phyloP scores from a whole-genome alignment of 2,797 vertebrate genomes.

The Podarcis lilfordi region DNA sequence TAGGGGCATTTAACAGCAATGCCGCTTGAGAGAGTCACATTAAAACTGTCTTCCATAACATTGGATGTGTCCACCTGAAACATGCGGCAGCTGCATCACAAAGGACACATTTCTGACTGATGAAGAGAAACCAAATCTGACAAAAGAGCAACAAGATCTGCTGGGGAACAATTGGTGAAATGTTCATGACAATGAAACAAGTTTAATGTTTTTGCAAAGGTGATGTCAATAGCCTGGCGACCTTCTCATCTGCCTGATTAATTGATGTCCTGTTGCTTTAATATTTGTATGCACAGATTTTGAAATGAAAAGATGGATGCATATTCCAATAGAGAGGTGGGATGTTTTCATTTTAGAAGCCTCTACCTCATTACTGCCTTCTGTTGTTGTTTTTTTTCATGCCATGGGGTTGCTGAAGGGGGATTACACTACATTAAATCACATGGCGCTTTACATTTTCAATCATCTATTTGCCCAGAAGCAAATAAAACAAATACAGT shows the following conservation, averaged over 20 bases:
- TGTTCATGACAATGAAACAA: neutral
- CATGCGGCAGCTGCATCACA: neutral
- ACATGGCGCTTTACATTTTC: neutral
- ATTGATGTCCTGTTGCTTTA: slow-evolving; percentile 1
- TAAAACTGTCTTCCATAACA: neutral
- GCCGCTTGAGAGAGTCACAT: neutral
- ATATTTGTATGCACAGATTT: neutral
- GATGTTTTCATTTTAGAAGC: neutral
- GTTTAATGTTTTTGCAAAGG: neutral
- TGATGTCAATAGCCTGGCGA: neutral
- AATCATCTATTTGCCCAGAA: neutral
- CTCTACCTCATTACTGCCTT: neutral
- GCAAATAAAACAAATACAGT: neutral
- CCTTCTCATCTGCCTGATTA: neutral
- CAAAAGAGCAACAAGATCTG: neutral
- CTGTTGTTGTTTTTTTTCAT: neutral
- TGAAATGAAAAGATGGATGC: neutral
- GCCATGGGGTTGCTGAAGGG: neutral
- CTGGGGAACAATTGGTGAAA: neutral
- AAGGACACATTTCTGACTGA: neutral
- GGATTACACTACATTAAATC: neutral
- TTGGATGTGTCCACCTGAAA: neutral
- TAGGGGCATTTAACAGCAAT: slow-evolving; percentile 22
- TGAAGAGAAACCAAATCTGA: neutral
- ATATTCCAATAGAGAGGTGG: neutral